A percentile compares a stretch with the other conserved stretches of the same genome.
These are phyloP conservation scores for Amphimallon solstitiale DNA, from an alignment of 2,888 invertebrate species.

Conservation along the genomic window DNA sequence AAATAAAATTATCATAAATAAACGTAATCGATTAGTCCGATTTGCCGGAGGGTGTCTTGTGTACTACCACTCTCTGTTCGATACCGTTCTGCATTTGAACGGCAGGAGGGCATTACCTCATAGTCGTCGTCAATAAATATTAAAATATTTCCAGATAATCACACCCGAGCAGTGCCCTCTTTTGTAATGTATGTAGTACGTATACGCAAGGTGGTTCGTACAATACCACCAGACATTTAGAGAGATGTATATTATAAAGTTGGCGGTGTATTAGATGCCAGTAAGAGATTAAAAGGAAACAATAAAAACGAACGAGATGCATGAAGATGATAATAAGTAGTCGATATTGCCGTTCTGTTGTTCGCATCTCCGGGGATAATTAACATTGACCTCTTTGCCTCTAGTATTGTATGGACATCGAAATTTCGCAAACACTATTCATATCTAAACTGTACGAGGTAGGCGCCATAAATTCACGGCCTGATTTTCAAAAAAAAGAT, in stretches of 20 bases:
- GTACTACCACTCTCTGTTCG: slow-evolving; percentile 14
- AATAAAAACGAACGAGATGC: slow-evolving; percentile 46
- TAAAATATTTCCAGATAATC: slow-evolving; percentile 29
- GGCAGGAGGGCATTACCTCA: too few species aligned
- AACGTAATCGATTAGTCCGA: slow-evolving; percentile 14
- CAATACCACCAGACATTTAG: too few species aligned
- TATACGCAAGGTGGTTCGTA: background rate
- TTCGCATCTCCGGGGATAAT: slow-evolving; percentile 50
- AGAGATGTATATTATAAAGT: too few species aligned
- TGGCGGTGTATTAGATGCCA: slow-evolving; percentile 36
- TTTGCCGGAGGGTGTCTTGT: slow-evolving; percentile 14
- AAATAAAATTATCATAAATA: slow-evolving; percentile 30
- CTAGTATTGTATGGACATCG: slow-evolving; percentile 48
- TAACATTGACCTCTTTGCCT: slow-evolving; percentile 57
- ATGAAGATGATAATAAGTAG: slow-evolving; percentile 46
- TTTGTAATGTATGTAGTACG: slow-evolving; percentile 3
- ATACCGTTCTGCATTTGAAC: slow-evolving; percentile 7
- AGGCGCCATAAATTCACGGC: too few species aligned
- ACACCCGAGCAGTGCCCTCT: slow-evolving; percentile 10
- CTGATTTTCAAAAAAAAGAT: too few species aligned
- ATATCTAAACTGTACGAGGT: too few species aligned
- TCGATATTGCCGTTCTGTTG: slow-evolving; percentile 46
- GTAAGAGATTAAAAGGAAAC: slow-evolving; percentile 37
- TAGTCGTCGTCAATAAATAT: slow-evolving; percentile 31
- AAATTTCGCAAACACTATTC: slow-evolving; percentile 63